Conservation (phyloP, 2,113 vertebrate species). For the Ahaetulla prasina region DNA sequence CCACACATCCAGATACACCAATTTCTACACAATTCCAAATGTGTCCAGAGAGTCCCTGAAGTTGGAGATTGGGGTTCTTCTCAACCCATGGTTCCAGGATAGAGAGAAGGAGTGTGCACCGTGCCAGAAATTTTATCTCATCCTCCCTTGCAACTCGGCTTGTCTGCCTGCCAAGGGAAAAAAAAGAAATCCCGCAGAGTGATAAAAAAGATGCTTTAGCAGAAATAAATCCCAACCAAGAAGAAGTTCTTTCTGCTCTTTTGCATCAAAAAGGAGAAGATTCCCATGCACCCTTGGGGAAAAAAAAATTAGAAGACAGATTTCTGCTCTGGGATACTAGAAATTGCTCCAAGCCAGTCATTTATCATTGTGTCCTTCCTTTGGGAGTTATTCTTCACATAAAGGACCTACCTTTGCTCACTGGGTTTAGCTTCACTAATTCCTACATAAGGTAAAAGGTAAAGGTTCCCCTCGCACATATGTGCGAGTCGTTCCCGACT, state of each 20-base stretch:
- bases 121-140: neutral
- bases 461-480: no score
- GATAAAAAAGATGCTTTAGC: neutral
- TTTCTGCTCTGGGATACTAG: neutral
- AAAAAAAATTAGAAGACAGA: neutral
- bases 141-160: neutral
- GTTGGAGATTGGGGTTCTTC: neutral
- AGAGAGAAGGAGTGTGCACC: neutral
- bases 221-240: neutral
- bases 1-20: no score
- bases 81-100: neutral
- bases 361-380: neutral
- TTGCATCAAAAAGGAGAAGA: neutral
- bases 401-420: neutral
- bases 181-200: neutral
- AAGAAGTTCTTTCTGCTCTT: neutral
- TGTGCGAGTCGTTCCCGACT: no score
- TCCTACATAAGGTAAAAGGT: neutral
- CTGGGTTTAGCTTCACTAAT: neutral
- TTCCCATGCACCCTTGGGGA: neutral
- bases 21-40: neutral
- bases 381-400: neutral
- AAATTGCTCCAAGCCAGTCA: neutral
- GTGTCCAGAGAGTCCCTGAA: neutral
- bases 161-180: neutral